Conservation (phyloP, 2,888 invertebrate genomes). For the Octonoba sinensis region DNA sequence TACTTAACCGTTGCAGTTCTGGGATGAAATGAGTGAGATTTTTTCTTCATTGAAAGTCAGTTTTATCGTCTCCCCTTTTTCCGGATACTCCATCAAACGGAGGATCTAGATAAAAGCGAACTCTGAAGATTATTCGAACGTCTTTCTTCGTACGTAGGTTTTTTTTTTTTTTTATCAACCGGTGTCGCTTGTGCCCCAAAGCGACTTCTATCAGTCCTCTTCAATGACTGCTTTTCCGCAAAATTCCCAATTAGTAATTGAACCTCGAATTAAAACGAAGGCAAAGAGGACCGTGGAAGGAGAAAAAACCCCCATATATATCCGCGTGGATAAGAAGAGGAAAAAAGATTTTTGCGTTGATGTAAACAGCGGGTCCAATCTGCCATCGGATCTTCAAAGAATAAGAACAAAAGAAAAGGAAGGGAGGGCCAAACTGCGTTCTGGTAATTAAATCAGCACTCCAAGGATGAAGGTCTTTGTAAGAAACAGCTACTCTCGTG, state of each 20-base stretch:
- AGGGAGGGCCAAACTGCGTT: slow-evolving; percentile 46
- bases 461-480: slow-evolving; percentile 57
- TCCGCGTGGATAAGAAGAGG: slow-evolving; percentile 20
- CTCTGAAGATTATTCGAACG: slow-evolving; percentile 43
- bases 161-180: slow-evolving; percentile 30
- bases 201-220: slow-evolving; percentile 49
- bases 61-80: slow-evolving; percentile 43
- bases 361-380: slow-evolving; percentile 59
- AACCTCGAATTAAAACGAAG: slow-evolving; percentile 61
- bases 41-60: slow-evolving; percentile 42
- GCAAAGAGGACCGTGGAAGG: slow-evolving; percentile 3
- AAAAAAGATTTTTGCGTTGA: slow-evolving; percentile 46
- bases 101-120: slow-evolving; percentile 50
- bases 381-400: slow-evolving; percentile 60
- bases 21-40: slow-evolving; percentile 31
- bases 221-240: slow-evolving; percentile 59
- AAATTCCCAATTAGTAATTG: slow-evolving; percentile 64
- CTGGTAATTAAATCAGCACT: slow-evolving; percentile 62
- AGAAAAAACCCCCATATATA: slow-evolving; percentile 7
- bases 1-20: slow-evolving; percentile 18
- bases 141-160: slow-evolving; percentile 27
- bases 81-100: slow-evolving; percentile 32
- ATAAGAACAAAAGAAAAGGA: slow-evolving; percentile 53
- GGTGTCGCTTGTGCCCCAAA: slow-evolving; percentile 41
- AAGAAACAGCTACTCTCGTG: slow-evolving; percentile 51